Evolutionary conservation across 2,113 vertebrate species (phyloP), one percentile per base, ranked within the genome.

Genomic region (Gadus chalcogrammus): DNA sequence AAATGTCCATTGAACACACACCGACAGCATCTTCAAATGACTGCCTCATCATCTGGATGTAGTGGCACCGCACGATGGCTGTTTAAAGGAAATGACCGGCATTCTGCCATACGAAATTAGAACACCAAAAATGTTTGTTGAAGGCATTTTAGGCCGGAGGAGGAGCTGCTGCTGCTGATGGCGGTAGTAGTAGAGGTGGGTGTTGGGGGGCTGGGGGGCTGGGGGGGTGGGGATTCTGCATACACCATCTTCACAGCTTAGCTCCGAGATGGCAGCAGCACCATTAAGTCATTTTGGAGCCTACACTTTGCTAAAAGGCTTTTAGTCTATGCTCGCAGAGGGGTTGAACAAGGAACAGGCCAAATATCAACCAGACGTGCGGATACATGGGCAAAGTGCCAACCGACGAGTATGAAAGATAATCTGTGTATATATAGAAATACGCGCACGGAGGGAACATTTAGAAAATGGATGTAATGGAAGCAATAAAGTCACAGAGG

Each of bases 201-300:
- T 4, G 31, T 4, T 4, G 42, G 8, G 42, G 42, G 12, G 42
- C 7, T 7, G 42, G 42, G 8, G 42, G 42, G 12, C 0, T 11
- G 42, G 42, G 42, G 8, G 42, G 42, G 12, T 7, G 42, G 42
- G 42, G 42, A 48, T 81, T 85, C 75, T 67, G 71, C 72, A 74
- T 68, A 71, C 64, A 80, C 72, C 68, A 77, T 79, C 60, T 74
- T 75, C 74, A 71, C 68, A 77, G 70, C 81, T 87, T 79, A 75
- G 79, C 81, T 88, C 82, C 84, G 72, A 79, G 76, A 87, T 58
- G 62, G 77, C 73, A 78, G 66, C 60, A 74, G 80, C 81, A 84
- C 90, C 91, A 92, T 92, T 91, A 91, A 92, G 90, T 91, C 66
- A 90, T 92, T 92, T 90, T 48, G 42, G 42, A 48, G 42, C 79